Evolutionary conservation across 1,140 invertebrate genomes (phyloP), one percentile per base, ranked within the genome.

Genomic region (Philotrypesis tridentata): DNA sequence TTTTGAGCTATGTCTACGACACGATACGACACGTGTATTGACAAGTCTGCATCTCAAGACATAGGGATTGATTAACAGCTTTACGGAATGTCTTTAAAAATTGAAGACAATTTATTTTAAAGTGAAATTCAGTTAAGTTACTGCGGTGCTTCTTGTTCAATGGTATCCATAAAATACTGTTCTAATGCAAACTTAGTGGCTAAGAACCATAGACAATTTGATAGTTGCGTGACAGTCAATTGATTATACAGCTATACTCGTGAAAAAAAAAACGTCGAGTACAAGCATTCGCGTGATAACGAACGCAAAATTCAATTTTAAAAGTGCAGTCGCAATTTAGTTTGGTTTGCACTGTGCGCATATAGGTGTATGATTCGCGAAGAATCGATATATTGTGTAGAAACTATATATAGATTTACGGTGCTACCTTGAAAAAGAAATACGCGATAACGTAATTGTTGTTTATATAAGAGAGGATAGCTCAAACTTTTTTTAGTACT

Each of bases 151-250:
- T 55, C 48, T 55, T 55, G n/a, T 55, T 17, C 17, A 55, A 55
- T 6, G 6, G 6, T n/a, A n/a, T n/a, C n/a, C n/a, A n/a, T n/a
- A n/a, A n/a, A n/a, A n/a, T n/a, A n/a, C n/a, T n/a, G n/a, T 21
- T 21, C 21, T n/a, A 55, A 21, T 21, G 1, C 48, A 7, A 55
- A 55, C 25, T 65, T 25, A 14, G n/a, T n/a, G n/a, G n/a, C n/a
- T n/a, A 37, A 87, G 87, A 86, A 88, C 89, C 90, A 91, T 91
- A 89, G 9, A 5, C 33, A 90, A n/a, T n/a, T n/a, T 91, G 89
- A 89, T 90, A 89, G 86, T 84, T 29, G 73, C 74, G 79, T 81
- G 77, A 83, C 85, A 78, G 79, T 74, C 84, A 83, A 84, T 85
- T 76, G 80, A 55, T 55, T 5, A 83, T 71, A n/a, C 29, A 25